phyloP scores from a whole-genome alignment of 2,888 invertebrate genomes.

The Paralinhomoeus sp. region DNA sequence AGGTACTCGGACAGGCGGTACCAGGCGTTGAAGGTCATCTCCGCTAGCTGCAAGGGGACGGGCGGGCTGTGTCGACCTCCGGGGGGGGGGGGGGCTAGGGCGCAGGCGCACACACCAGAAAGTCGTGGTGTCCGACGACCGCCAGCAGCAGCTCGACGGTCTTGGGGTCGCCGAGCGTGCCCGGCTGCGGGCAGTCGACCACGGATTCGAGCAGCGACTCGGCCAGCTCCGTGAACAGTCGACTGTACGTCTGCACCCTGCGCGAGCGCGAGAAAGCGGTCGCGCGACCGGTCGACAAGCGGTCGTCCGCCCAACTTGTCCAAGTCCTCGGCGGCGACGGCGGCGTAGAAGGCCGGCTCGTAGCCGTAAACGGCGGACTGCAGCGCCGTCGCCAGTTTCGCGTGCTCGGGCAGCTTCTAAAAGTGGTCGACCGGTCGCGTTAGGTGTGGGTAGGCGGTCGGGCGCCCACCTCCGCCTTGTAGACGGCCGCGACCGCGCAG shows the following conservation, averaged over 20 bases:
- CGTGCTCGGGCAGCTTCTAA: conserved; percentile 35
- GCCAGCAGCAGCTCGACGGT: conserved; percentile 65
- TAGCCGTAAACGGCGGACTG: conserved; percentile 56
- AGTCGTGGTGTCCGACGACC: conserved; percentile 88
- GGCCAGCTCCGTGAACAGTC: conserved; percentile 76
- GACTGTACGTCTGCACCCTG: conserved; percentile 47
- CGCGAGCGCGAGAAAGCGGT: background rate
- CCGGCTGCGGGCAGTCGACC: conserved; percentile 28
- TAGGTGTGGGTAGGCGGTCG: background rate
- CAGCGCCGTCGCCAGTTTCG: conserved; percentile 50
- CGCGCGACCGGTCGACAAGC: background rate
- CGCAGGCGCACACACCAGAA: conserved; percentile 43
- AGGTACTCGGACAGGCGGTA: conserved; percentile 77
- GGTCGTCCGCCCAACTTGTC: conserved; percentile 42
- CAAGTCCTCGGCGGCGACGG: conserved; percentile 73
- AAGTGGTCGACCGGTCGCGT: conserved; percentile 6
- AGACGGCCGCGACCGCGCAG: conserved; percentile 60
- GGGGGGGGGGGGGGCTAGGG: background rate
- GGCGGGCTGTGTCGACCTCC: no score
- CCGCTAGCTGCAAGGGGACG: conserved; percentile 40
- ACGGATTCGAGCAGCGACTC: conserved; percentile 71
- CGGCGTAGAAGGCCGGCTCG: conserved; percentile 62
- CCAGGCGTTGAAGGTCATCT: conserved; percentile 88
- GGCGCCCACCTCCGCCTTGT: conserved; percentile 43
- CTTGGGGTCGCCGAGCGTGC: conserved; percentile 36